These are phyloP conservation scores for Stichodactyla mertensii DNA, from an alignment of 64 coral and sea anemone species.

Conservation along the genomic window DNA sequence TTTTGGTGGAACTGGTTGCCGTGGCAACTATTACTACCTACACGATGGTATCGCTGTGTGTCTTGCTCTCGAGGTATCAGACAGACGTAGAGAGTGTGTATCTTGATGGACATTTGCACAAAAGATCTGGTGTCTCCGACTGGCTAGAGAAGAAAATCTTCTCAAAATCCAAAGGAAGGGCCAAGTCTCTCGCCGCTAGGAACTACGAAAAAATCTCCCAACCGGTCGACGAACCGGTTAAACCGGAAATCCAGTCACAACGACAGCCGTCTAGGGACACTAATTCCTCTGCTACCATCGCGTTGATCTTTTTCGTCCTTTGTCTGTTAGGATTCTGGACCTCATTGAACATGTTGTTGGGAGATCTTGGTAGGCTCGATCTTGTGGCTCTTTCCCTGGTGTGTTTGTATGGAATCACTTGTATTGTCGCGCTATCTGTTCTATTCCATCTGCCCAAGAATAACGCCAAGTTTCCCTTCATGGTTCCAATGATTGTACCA, in stretches of 20 bases:
- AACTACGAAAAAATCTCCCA: slow-evolving; percentile 17
- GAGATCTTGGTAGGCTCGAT: background rate
- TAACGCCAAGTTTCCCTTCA: slow-evolving; percentile 27
- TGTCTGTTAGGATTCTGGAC: slow-evolving; percentile 44
- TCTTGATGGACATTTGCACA: background rate
- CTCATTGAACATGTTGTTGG: slow-evolving; percentile 8
- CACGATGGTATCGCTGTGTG: slow-evolving; percentile 52
- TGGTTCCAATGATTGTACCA: slow-evolving; percentile 50
- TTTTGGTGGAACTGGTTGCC: slow-evolving; percentile 59
- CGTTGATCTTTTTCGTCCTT: slow-evolving; percentile 32
- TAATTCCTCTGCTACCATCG: slow-evolving; percentile 37
- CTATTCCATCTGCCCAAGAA: slow-evolving; percentile 40
- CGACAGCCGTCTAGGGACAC: slow-evolving; percentile 4
- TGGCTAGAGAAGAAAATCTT: background rate
- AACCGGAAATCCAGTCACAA: background rate
- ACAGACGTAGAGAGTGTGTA: background rate
- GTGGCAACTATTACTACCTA: slow-evolving; percentile 47
- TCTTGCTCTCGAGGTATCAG: slow-evolving; percentile 47
- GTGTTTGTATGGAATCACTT: slow-evolving; percentile 19
- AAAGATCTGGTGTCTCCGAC: background rate
- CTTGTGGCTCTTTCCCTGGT: background rate
- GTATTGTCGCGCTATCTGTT: slow-evolving; percentile 16
- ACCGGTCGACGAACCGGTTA: background rate
- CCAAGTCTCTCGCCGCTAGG: background rate
- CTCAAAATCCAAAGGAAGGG: background rate